These are phyloP conservation scores for Vultur gryphus DNA, from an alignment of 2,797 vertebrate species.

Conservation along the genomic window DNA sequence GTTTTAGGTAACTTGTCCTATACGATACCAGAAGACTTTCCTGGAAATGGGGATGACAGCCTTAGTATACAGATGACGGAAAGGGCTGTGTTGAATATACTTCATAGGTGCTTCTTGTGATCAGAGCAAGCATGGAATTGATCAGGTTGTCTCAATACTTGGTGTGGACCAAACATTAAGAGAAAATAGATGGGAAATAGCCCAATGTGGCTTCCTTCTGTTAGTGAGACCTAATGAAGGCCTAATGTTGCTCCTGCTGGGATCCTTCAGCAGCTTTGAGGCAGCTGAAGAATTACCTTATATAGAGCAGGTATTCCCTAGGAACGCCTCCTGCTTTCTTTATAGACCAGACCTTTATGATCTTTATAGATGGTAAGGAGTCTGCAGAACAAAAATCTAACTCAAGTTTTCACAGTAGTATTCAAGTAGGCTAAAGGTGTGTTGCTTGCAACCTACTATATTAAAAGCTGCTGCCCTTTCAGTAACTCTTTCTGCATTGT, in stretches of 20 bases:
- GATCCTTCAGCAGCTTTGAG: not conserved
- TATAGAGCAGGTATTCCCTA: not conserved
- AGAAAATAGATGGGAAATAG: not conserved
- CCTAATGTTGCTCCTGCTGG: not conserved
- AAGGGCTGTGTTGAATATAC: not conserved
- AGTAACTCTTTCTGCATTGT: not conserved
- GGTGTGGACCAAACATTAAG: rapidly evolving
- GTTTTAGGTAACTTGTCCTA: not conserved
- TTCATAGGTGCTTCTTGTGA: not conserved
- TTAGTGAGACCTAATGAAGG: not conserved
- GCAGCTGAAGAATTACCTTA: not conserved
- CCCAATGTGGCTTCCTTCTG: not conserved
- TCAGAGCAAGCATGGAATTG: not conserved
- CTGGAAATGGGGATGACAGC: not conserved
- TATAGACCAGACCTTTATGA: not conserved
- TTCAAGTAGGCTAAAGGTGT: not conserved
- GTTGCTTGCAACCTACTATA: not conserved
- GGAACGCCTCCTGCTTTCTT: not conserved
- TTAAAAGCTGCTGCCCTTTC: not conserved
- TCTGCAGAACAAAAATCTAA: not conserved
- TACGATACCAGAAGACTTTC: not conserved
- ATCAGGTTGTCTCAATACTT: not conserved
- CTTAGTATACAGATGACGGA: not conserved
- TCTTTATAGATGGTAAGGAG: not conserved
- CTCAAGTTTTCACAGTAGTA: not conserved